These are phyloP conservation scores for Vulpes ferrilata DNA, from an alignment of 2,113 vertebrate species.

Conservation along the genomic window DNA sequence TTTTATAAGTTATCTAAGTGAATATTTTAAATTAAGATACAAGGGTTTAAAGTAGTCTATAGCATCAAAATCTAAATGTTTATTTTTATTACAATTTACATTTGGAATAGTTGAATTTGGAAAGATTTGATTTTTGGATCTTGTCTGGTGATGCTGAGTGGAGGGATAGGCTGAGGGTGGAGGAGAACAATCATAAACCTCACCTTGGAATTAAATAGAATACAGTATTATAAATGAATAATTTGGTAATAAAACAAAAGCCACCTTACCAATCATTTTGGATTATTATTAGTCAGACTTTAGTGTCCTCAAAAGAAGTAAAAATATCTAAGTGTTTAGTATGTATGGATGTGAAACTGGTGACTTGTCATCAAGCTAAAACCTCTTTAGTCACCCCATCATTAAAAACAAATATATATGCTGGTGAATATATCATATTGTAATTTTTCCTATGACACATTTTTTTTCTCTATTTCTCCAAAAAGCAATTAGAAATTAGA, in stretches of 20 bases:
- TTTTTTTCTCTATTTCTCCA: not conserved
- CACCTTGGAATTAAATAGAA: not conserved
- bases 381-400: not conserved
- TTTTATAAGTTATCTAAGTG: not conserved
- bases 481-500: not conserved
- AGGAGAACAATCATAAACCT: not conserved
- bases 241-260: not conserved
- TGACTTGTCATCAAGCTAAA: not conserved
- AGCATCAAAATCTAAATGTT: not conserved
- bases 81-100: not conserved
- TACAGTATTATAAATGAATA: not conserved
- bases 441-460: not conserved
- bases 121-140: not conserved
- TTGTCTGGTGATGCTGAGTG: not conserved
- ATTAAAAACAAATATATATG: not conserved
- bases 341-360: not conserved
- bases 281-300: not conserved
- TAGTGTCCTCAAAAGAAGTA: not conserved
- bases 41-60: not conserved
- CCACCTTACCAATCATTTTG: not conserved
- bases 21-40: not conserved
- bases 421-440: not conserved
- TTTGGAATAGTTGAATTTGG: not conserved
- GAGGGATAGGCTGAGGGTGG: fast-evolving
- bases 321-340: not conserved